Base-by-base conservation (phyloP, 2,113 vertebrate genomes). In the Semicossyphus pulcher region DNA sequence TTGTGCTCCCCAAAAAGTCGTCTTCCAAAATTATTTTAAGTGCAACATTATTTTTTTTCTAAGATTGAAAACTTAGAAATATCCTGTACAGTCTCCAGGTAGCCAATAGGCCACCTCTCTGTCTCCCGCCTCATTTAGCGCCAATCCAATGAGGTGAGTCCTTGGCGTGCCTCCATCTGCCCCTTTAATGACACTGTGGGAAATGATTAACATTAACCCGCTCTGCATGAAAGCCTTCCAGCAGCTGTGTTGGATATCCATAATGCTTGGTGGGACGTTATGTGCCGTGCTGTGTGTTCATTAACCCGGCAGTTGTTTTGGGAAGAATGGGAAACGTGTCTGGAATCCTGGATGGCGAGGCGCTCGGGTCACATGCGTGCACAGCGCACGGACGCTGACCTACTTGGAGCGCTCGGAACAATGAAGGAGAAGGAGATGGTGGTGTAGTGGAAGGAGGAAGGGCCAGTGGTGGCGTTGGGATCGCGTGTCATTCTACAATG, bases 261-360 rank as follows among this genome's bases (percentile, higher is more conserved):
- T 36, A 45, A 70, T 60, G 80, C 74, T 81, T 26, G 41, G 31
- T 7, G 59, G 73, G 82, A 70, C 52, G 37, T 48, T 76, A 5
- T 77, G 78, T 39, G 70, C 61, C 54, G 62, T 4, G 72, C 57
- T 51, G 70, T 34, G 63, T 74, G 86, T 81, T 85, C 81, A 88
- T 88, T 86, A 90, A 88, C 84, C 60, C 79, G 29, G 3, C 84
- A 72, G 84, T 84, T 86, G 86, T 86, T 78, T 79, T 16, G 36
- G 61, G 52, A 75, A 86, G 77, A 89, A 81, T 78, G 76, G 56
- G 65, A 79, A 82, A 74, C 59, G 76, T 67, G 72, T 81, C 12
- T 65, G 71, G 81, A 91, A 87, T 88, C 60, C 77, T 37, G 61
- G 48, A 70, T 67, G 73, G 47, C 29, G 37, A 39, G 25, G 59